Conservation (phyloP, 1,140 invertebrate species). For the Drosophila ananassae region DNA sequence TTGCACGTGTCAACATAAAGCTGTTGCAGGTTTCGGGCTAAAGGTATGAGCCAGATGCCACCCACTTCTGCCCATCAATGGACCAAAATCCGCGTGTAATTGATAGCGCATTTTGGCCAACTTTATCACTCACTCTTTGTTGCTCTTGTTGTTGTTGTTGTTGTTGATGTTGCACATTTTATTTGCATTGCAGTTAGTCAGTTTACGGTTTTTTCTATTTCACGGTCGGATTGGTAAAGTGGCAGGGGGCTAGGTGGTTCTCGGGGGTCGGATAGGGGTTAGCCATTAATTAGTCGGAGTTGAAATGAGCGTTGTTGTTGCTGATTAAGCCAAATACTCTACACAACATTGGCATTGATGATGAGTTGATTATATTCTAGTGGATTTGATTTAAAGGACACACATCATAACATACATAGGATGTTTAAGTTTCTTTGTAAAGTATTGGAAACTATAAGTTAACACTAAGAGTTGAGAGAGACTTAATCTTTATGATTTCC, state of each 20-base stretch:
- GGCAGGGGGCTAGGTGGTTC: not conserved
- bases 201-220: constrained; percentile 30
- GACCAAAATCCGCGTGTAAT: constrained; percentile 76
- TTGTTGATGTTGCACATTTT: constrained; percentile 60
- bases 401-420: too few relatives aligned
- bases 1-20: constrained; percentile 77
- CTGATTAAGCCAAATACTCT: constrained; percentile 55
- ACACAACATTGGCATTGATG: constrained; percentile 26
- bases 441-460: too few relatives aligned
- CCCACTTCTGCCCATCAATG: constrained; percentile 46
- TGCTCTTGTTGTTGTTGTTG: not conserved
- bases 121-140: constrained; percentile 59
- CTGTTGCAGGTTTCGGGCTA: constrained; percentile 52
- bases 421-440: too few relatives aligned
- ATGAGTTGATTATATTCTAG: constrained; percentile 13
- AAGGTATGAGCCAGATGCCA: constrained; percentile 17
- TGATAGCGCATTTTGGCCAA: constrained; percentile 73
- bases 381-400: too few relatives aligned
- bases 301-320: constrained; percentile 41
- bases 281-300: constrained; percentile 67
- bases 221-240: constrained; percentile 13
- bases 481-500: too few relatives aligned
- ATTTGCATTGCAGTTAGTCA: constrained; percentile 73
- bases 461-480: too few relatives aligned
- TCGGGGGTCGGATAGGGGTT: constrained; percentile 5